Evolutionary conservation across 2,888 invertebrate genomes (phyloP), one percentile per base, ranked within the genome.

Genomic region (Myopa testacea): DNA sequence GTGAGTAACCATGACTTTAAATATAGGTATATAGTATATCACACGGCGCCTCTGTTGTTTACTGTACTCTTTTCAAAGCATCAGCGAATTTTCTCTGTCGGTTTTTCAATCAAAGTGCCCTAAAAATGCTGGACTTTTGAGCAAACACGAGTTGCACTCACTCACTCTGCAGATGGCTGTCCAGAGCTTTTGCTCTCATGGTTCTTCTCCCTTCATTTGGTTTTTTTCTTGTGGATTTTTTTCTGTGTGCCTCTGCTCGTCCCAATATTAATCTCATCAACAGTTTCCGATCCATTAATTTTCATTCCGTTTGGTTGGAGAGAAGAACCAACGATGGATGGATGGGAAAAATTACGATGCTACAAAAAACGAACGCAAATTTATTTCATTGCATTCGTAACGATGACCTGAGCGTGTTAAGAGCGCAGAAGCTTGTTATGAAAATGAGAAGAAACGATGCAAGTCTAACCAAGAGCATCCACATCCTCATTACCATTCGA

Each of bases 201-300:
- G 26, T 26, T 26, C 26, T 26, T 26, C 26, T 26, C 26, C 26
- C 26, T 26, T 26, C 26, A 26, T 26, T 26, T 26, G 45, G 10
- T 45, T 45, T 45, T 45, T 45, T 45, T 45, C 6, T 45, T 45
- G 45, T 45, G 45, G 45, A 45, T 65, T 62, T 26, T 26, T 14
- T 14, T 62, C 4, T 65, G 65, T 8, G 4, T 14, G 58, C n/a
- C 26, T 65, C 38, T 65, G 14, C 65, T 37, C 38, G 4, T 65
- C 34, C 38, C 14, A n/a, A 38, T 55, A 82, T 85, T 83, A 86
- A 85, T 85, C 86, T 85, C 85, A 84, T 83, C 81, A 84, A 86
- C 85, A 83, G 84, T 86, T 86, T 86, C 84, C 86, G 83, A 83
- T 83, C 84, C 86, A 86, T 86, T 86, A 86, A 86, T 84, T 85